A percentile compares a stretch with the other conserved stretches of the same genome.
phyloP scores from a whole-genome alignment of 2,113 vertebrate genomes.

The Menidia beryllina region DNA sequence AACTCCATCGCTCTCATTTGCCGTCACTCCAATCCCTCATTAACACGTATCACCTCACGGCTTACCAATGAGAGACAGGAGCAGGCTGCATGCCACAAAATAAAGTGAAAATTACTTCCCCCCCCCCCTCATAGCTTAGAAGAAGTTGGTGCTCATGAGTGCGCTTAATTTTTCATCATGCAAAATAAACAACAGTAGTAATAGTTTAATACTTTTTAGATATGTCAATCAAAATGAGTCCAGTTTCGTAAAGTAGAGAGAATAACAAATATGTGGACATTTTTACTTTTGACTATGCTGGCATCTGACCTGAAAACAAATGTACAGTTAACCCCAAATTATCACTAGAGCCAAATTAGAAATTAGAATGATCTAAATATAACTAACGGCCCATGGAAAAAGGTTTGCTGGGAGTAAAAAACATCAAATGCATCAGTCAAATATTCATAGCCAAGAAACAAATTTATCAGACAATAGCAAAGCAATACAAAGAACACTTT shows the following conservation, averaged over 20 bases:
- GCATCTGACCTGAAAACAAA: constrained; percentile 37
- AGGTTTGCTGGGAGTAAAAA: constrained; percentile 45
- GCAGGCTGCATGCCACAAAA: constrained; percentile 41
- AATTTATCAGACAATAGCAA: constrained; percentile 61
- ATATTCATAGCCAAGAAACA: constrained; percentile 44
- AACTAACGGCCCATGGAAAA: constrained; percentile 36
- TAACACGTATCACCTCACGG: constrained; percentile 52
- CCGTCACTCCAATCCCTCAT: constrained; percentile 15
- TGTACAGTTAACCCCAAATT: constrained; percentile 37
- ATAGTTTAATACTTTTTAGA: constrained; percentile 7
- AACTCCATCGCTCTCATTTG: constrained; percentile 34
- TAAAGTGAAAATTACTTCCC: constrained; percentile 19
- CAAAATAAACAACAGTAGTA: constrained; percentile 18
- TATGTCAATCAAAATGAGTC: constrained; percentile 24
- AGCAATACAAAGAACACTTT: constrained; percentile 42
- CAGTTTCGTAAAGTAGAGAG: not conserved
- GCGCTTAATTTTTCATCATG: constrained; percentile 22
- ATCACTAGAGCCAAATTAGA: constrained; percentile 42
- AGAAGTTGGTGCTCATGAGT: constrained; percentile 26
- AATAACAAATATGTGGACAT: not conserved
- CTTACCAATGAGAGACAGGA: constrained; percentile 38
- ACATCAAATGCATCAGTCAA: constrained; percentile 51
- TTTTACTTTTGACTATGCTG: constrained; percentile 23
- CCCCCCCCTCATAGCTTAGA: constrained; percentile 32
- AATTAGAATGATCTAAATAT: constrained; percentile 48